These are phyloP conservation scores for Gonioctena quinquepunctata DNA, from an alignment of 1,140 invertebrate genomes.

Conservation along the genomic window DNA sequence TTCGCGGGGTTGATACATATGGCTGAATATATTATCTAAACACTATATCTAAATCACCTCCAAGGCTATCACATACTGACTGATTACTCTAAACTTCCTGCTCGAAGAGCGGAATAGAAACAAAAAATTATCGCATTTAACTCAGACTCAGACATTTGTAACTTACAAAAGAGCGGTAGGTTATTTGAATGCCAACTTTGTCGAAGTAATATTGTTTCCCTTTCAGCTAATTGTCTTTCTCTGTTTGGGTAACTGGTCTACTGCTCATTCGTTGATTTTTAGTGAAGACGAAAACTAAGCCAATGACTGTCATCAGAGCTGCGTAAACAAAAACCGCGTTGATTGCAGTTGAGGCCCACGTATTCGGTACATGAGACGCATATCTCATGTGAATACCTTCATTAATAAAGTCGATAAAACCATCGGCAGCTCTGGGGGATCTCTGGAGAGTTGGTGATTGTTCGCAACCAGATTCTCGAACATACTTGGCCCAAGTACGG, in stretches of 20 bases:
- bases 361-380: conserved; percentile 37
- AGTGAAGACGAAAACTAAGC: conserved; percentile 27
- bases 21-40: background rate
- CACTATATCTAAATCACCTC: background rate
- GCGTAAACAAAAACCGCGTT: conserved; percentile 35
- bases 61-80: background rate
- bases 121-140: background rate
- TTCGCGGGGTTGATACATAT: no score
- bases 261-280: conserved; percentile 10
- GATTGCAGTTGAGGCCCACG: conserved; percentile 39
- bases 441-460: conserved; percentile 41
- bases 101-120: background rate
- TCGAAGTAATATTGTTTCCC: background rate
- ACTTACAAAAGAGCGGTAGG: background rate
- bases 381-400: conserved; percentile 27
- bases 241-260: background rate
- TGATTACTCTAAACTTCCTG: background rate
- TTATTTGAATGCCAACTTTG: background rate
- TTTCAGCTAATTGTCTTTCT: conserved; percentile 22
- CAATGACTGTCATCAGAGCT: conserved; percentile 37
- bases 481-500: conserved; percentile 74
- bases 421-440: conserved; percentile 26
- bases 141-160: background rate
- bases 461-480: conserved; percentile 69
- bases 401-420: conserved; percentile 11